phyloP scores from a whole-genome alignment of 2,797 vertebrate species.

The Lagorchestes hirsutus region DNA sequence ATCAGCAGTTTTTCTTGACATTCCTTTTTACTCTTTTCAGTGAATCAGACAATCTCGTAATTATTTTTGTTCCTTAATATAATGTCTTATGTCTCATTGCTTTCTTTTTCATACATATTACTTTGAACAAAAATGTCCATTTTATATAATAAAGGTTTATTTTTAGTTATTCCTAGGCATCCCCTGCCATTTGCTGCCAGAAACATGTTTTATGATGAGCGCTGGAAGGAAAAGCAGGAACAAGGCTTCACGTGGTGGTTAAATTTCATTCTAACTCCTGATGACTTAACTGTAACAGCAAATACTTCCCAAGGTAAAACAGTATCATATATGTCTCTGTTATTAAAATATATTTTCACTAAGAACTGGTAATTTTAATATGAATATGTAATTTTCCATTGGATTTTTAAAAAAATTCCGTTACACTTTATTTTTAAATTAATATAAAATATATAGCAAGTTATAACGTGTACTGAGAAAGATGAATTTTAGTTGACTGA shows the following conservation, averaged over 20 bases:
- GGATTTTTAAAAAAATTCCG: neutral
- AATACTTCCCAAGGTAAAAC: constrained; percentile 90
- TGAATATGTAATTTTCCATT: neutral
- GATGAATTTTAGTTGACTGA: neutral
- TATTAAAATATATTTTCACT: neutral
- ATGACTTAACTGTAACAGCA: constrained; percentile 94
- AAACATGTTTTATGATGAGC: constrained; percentile 98
- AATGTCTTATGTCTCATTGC: neutral
- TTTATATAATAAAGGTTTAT: neutral
- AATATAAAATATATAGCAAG: neutral
- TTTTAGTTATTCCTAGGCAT: constrained; percentile 93
- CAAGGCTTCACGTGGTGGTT: constrained; percentile 97
- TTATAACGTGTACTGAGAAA: neutral
- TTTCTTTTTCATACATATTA: neutral
- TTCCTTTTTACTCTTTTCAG: neutral
- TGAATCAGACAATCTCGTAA: neutral
- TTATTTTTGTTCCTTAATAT: neutral
- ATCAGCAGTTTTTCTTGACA: neutral
- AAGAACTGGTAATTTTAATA: neutral
- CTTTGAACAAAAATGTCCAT: constrained; percentile 11
- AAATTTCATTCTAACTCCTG: constrained; percentile 97
- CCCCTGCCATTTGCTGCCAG: constrained; percentile 97
- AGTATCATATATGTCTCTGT: neutral
- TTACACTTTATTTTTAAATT: neutral
- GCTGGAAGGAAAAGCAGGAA: constrained; percentile 98